Conservation (phyloP, 1,140 invertebrate species). For the Halictus rubicundus region DNA sequence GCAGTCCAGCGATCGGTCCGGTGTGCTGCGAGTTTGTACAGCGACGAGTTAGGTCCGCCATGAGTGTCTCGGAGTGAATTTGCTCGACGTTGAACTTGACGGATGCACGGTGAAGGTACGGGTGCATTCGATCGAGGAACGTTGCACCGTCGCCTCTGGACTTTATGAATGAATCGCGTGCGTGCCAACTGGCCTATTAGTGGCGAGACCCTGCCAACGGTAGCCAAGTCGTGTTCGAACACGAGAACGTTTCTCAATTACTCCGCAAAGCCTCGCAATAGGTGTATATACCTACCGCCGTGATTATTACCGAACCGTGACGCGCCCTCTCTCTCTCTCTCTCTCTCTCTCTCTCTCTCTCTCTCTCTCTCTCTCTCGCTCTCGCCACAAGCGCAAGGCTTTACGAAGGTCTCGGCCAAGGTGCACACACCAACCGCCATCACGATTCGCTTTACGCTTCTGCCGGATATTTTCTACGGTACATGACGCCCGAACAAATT, state of each 20-base stretch:
- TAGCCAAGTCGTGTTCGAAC: conserved; percentile 68
- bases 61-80: neutral
- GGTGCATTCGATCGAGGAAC: conserved; percentile 8
- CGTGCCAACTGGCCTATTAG: conserved; percentile 66
- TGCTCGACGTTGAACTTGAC: neutral
- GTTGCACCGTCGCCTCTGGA: conserved; percentile 11
- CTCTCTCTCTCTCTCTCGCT: too few relatives aligned
- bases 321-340: conserved; percentile 40
- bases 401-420: conserved; percentile 63
- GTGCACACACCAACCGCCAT: conserved; percentile 32
- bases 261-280: conserved; percentile 40
- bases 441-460: conserved; percentile 49
- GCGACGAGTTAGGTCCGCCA: too few relatives aligned
- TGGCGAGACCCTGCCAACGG: conserved; percentile 48
- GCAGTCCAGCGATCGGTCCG: too few relatives aligned
- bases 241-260: conserved; percentile 60
- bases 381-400: conserved; percentile 16
- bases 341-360: too few relatives aligned
- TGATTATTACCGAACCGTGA: conserved; percentile 67
- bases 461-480: neutral
- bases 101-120: neutral
- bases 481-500: neutral
- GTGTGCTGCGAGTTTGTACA: too few relatives aligned
- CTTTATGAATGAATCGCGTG: conserved; percentile 69
- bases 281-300: conserved; percentile 49